Percentiles rank a stretch among this genome's conserved stretches.
phyloP scores from a whole-genome alignment of 2,797 vertebrate genomes.

The Lophura swinhoii region DNA sequence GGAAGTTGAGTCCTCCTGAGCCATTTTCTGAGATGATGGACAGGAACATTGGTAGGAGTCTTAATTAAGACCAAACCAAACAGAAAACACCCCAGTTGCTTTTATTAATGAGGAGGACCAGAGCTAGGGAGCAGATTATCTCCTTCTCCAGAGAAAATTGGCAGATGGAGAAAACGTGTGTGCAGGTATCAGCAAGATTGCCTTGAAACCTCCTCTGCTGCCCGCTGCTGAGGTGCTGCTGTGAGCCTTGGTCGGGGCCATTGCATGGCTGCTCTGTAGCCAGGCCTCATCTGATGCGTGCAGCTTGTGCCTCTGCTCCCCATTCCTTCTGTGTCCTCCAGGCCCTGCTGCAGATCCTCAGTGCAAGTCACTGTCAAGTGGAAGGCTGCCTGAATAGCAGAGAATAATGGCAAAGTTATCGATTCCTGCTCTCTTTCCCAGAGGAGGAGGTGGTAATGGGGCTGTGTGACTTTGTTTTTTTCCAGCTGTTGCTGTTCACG shows the following conservation, averaged over 20 bases:
- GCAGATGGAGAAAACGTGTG: conserved; percentile 41
- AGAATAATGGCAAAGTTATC: neutral
- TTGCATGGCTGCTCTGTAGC: neutral
- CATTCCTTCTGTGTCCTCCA: neutral
- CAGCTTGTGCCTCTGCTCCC: neutral
- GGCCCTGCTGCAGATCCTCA: neutral
- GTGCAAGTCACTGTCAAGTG: fast-evolving
- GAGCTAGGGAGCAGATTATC: conserved; percentile 15
- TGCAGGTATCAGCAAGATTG: conserved; percentile 45
- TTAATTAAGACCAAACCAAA: conserved; percentile 61
- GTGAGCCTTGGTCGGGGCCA: neutral
- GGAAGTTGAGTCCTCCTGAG: conserved; percentile 28
- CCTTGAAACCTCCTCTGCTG: neutral
- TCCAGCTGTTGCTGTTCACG: neutral
- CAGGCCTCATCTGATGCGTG: neutral
- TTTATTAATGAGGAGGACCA: neutral
- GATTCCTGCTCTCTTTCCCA: neutral
- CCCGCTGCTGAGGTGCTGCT: neutral
- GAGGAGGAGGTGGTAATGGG: neutral
- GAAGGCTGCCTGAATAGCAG: neutral
- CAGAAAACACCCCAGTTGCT: neutral
- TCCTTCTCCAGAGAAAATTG: conserved; percentile 42
- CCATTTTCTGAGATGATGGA: conserved; percentile 34
- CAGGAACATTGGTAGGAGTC: conserved; percentile 30
- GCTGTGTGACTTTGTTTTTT: neutral